A percentile compares a stretch with the other conserved stretches of the same genome.
Evolutionary conservation across 2,888 invertebrate species (phyloP).

Genomic region (Macrophya alboannulata): DNA sequence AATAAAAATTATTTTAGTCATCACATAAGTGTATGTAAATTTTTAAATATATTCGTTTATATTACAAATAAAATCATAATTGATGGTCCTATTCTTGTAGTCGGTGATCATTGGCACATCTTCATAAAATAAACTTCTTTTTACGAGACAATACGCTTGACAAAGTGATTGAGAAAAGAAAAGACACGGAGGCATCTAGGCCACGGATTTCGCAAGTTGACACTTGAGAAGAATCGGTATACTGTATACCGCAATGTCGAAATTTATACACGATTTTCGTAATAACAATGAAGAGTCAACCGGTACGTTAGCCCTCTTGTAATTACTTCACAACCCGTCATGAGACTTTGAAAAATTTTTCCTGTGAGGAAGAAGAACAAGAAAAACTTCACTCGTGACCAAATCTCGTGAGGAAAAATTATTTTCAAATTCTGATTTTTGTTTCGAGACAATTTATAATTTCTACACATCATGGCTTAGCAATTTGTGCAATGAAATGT

Average conservation of each 20-base stretch:
- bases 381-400: neutral
- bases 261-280: neutral
- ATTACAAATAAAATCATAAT: neutral
- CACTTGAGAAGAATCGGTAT: neutral
- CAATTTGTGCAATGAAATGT: neutral
- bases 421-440: neutral
- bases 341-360: neutral
- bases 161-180: neutral
- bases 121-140: neutral
- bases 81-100: neutral
- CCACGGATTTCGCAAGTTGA: conserved; percentile 8
- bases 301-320: neutral
- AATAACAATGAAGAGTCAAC: neutral
- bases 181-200: neutral
- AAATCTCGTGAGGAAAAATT: neutral
- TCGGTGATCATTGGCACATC: neutral
- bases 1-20: neutral
- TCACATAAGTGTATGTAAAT: neutral
- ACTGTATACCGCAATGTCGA: neutral
- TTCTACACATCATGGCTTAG: neutral
- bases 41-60: neutral
- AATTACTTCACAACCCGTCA: neutral
- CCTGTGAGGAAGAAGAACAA: neutral
- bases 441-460: neutral
- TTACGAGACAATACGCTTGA: neutral